Conservation (phyloP, 2,113 vertebrate species). For the Tursiops truncatus region DNA sequence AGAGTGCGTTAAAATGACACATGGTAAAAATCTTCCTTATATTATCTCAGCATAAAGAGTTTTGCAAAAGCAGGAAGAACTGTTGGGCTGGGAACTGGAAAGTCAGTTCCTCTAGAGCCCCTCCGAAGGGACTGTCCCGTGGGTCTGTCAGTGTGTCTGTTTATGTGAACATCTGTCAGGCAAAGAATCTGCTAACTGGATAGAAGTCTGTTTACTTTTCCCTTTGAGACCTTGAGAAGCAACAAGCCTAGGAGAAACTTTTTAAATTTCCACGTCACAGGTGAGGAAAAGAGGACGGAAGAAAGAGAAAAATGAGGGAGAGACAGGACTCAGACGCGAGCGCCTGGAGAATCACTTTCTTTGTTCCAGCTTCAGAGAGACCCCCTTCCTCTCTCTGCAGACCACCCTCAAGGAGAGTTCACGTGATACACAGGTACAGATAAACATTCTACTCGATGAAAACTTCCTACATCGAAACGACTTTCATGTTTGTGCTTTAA, state of each 20-base stretch:
- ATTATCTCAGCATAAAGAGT: not conserved
- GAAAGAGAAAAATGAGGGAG: not conserved
- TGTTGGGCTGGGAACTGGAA: not conserved
- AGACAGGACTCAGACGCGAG: not conserved
- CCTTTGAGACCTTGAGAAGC: not conserved
- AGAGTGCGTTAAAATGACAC: not conserved
- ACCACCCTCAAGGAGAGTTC: not conserved
- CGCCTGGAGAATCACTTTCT: not conserved
- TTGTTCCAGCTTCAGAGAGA: not conserved
- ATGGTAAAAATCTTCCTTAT: not conserved
- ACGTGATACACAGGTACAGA: rapidly evolving
- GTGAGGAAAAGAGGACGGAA: not conserved
- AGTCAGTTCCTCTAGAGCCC: rapidly evolving
- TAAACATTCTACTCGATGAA: not conserved
- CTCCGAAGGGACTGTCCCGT: not conserved
- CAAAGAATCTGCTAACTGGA: not conserved
- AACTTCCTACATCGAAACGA: not conserved
- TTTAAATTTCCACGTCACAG: not conserved
- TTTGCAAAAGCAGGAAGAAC: not conserved
- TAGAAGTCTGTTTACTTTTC: not conserved
- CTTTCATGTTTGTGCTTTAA: not conserved
- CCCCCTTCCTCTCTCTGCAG: not conserved
- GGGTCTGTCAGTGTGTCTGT: not conserved
- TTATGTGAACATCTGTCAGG: not conserved
- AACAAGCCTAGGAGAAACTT: not conserved